Evolutionary conservation across 2,113 vertebrate species (phyloP), one percentile per base, ranked within the genome.

Genomic region (Oryzias celebensis): DNA sequence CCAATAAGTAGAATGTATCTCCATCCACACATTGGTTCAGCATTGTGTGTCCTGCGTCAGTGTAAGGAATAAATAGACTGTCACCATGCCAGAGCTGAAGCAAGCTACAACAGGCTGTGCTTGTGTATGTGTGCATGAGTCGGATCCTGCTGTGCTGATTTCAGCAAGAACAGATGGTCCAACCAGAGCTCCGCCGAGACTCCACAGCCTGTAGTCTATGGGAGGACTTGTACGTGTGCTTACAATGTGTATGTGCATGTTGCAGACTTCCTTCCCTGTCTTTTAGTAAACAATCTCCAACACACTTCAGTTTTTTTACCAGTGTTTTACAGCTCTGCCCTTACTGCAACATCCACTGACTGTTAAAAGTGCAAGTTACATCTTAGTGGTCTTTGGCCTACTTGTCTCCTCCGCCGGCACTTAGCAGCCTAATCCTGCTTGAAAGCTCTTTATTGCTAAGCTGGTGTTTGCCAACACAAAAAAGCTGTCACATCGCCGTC

Each of bases 101-200:
- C 68, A 77, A 52, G 72, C 65, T 76, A 61, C 26, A 72, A 68
- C 56, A 41, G 58, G 71, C 59, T 62, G 70, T 64, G 28, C 56
- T 42, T 45, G 58, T 36, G 28, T 59, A 48, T 56, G 48, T 56
- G 56, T 61, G 56, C 22, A 42, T 22, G 53, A 28, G 58, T 64
- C 44, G 62, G 62, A 23, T 80, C 84, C 82, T 82, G 78, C 80
- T 81, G 80, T 78, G 85, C 82, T 82, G 82, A 83, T 82, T 85
- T 83, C 84, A 84, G 73, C 69, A 61, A 68, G 78, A 87, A 83
- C 87, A 87, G 87, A 89, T 87, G 87, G 85, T 73, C 62, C 68
- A 70, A 58, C 66, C 74, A 78, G 65, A 52, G 63, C 77, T 74
- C 52, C 63, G 78, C 74, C 17, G 54, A 58, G 54, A 59, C 75